A percentile compares a stretch with the other conserved stretches of the same genome.
Conservation (phyloP, 2,113 vertebrate genomes). For the Isurus oxyrinchus region DNA sequence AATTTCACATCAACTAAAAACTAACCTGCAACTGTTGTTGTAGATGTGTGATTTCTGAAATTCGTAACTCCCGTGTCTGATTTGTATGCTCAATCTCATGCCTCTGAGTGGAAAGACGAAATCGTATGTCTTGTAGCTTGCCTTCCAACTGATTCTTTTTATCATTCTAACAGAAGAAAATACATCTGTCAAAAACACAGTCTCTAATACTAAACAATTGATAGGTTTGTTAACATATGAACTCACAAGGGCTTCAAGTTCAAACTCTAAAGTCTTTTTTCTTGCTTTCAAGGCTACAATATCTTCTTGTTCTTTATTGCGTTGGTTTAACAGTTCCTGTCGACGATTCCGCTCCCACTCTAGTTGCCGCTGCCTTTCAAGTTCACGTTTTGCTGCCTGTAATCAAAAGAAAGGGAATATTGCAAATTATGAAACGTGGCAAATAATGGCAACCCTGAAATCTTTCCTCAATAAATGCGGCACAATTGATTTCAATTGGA, state of each 20-base stretch:
- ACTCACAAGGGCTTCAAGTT: conserved; percentile 88
- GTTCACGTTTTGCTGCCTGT: conserved; percentile 87
- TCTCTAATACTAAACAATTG: background rate
- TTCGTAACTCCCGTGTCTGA: conserved; percentile 82
- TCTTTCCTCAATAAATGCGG: background rate
- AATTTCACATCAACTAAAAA: background rate
- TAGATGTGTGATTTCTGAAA: conserved; percentile 89
- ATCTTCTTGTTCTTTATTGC: conserved; percentile 92
- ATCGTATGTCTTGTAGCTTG: conserved; percentile 89
- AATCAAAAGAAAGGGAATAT: background rate
- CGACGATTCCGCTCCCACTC: conserved; percentile 93
- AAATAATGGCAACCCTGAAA: background rate
- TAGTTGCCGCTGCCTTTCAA: conserved; percentile 87
- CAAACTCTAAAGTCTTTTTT: conserved; percentile 96
- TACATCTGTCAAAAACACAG: background rate
- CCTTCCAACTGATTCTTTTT: conserved; percentile 91
- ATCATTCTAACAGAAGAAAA: conserved; percentile 67
- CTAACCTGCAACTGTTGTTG: conserved; percentile 91
- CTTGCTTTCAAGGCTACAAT: conserved; percentile 90
- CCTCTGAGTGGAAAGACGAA: conserved; percentile 79
- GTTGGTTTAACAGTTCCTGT: conserved; percentile 88
- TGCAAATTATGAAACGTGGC: background rate
- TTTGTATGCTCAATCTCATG: conserved; percentile 94
- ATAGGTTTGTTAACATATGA: too few relatives aligned
- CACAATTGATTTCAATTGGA: background rate